A percentile compares a stretch with the other conserved stretches of the same genome.
Evolutionary conservation across 2,888 invertebrate genomes (phyloP).

Genomic region (Cheilosia pagana): DNA sequence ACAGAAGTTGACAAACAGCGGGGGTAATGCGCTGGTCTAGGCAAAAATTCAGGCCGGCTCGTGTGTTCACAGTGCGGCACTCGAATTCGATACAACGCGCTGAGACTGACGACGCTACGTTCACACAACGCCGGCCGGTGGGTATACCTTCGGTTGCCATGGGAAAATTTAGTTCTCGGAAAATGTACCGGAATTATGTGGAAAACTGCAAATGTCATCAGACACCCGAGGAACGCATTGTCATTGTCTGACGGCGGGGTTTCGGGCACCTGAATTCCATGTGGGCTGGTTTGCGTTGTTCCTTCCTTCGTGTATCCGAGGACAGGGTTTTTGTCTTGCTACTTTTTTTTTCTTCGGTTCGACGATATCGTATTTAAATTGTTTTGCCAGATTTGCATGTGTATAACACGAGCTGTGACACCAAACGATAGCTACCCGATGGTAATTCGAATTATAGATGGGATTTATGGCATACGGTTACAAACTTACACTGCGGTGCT

Average conservation of each 20-base stretch:
- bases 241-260: slow-evolving; percentile 27
- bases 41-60: slow-evolving; percentile 35
- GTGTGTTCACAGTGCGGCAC: slow-evolving; percentile 32
- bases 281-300: slow-evolving; percentile 47
- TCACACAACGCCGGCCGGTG: slow-evolving; percentile 26
- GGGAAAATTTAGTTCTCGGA: slow-evolving; percentile 77
- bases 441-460: slow-evolving; percentile 66
- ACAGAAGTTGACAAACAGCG: slow-evolving; percentile 62
- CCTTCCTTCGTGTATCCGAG: slow-evolving; percentile 29
- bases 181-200: slow-evolving; percentile 76
- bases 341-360: slow-evolving; percentile 11
- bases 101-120: too few relatives aligned
- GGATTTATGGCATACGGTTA: slow-evolving; percentile 58
- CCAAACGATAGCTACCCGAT: slow-evolving; percentile 64
- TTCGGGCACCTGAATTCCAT: slow-evolving; percentile 54
- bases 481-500: slow-evolving; percentile 45
- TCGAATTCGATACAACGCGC: slow-evolving; percentile 60
- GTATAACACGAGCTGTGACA: slow-evolving; percentile 71
- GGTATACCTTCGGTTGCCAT: slow-evolving; percentile 62
- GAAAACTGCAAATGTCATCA: slow-evolving; percentile 74
- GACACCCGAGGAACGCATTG: slow-evolving; percentile 73
- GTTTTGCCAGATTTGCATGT: slow-evolving; percentile 73
- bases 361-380: slow-evolving; percentile 69
- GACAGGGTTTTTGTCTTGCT: slow-evolving; percentile 24
- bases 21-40: slow-evolving; percentile 40